Conservation (phyloP, 1,140 invertebrate species). For the Cydia pomonella region DNA sequence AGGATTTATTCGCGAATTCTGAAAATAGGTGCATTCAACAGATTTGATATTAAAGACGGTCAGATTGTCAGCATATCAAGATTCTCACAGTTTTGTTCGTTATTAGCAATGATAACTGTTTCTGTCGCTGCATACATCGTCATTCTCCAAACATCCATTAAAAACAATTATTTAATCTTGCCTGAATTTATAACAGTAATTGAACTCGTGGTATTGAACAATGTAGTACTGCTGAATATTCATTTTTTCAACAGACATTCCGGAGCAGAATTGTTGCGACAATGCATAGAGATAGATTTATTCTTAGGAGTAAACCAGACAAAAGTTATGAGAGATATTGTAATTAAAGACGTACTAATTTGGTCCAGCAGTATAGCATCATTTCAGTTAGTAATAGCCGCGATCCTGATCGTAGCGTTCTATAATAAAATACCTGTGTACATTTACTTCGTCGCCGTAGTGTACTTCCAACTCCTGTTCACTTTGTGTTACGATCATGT, state of each 20-base stretch:
- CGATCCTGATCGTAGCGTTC: conserved; percentile 40
- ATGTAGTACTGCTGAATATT: conserved; percentile 43
- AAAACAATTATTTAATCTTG: conserved; percentile 37
- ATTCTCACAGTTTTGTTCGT: background rate
- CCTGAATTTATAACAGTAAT: conserved; percentile 41
- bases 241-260: conserved; percentile 43
- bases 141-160: conserved; percentile 18
- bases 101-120: background rate
- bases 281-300: conserved; percentile 51
- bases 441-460: conserved; percentile 41
- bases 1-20: conserved; percentile 40
- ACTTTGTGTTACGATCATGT: conserved; percentile 48
- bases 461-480: conserved; percentile 46
- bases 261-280: conserved; percentile 41
- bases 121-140: background rate
- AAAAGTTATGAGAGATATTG: conserved; percentile 53
- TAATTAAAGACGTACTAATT: conserved; percentile 33
- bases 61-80: conserved; percentile 36
- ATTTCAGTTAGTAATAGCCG: conserved; percentile 35
- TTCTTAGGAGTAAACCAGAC: conserved; percentile 54
- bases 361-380: conserved; percentile 31
- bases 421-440: conserved; percentile 31
- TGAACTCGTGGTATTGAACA: conserved; percentile 36
- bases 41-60: conserved; percentile 47
- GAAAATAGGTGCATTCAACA: conserved; percentile 46